Conservation (phyloP, 2,113 vertebrate genomes). For the Melanerpes aurifrons region DNA sequence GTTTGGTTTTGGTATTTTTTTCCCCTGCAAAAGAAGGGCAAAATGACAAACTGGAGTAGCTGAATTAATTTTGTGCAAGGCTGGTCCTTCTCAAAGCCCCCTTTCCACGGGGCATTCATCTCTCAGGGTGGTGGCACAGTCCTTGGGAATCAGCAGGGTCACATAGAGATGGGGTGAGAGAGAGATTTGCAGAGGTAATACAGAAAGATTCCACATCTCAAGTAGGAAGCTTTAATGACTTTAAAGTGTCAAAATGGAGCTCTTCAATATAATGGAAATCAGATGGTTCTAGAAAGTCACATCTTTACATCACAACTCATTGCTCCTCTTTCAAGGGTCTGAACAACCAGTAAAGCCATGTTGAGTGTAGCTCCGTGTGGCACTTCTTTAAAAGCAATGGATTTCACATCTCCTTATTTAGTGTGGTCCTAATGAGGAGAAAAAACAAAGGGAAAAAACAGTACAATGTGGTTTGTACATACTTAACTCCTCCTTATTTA, state of each 20-base stretch:
- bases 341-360: background rate
- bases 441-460: no score
- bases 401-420: background rate
- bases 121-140: constrained; percentile 43
- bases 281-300: constrained; percentile 19
- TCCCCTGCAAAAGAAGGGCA: constrained; percentile 77
- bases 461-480: no score
- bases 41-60: constrained; percentile 79
- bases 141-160: constrained; percentile 35
- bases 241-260: constrained; percentile 51
- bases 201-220: constrained; percentile 23
- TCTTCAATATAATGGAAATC: constrained; percentile 10
- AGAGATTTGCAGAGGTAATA: constrained; percentile 23
- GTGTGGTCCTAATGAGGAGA: background rate
- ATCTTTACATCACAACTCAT: background rate
- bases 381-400: background rate
- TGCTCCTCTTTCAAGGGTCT: background rate
- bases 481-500: background rate
- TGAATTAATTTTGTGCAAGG: constrained; percentile 71
- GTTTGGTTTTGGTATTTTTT: constrained; percentile 43
- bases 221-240: constrained; percentile 48
- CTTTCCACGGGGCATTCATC: constrained; percentile 55
- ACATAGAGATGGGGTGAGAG: background rate
- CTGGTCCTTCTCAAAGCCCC: constrained; percentile 67
- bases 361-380: background rate